phyloP scores from a whole-genome alignment of 2,888 invertebrate genomes.

The Lamellibrachia columna region DNA sequence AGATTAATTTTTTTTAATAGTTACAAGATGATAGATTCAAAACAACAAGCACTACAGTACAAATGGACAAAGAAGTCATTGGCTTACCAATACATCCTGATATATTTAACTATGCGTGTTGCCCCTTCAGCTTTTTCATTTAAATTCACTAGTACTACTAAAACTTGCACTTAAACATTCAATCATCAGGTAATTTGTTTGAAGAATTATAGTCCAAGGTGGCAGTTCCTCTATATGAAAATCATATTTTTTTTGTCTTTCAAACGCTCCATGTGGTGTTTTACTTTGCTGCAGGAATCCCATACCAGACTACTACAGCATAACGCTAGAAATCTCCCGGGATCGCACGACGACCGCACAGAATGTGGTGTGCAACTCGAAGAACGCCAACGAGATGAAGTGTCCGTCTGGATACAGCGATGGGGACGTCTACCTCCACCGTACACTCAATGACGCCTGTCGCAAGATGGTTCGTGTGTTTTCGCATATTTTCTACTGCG shows the following conservation, averaged over 20 bases:
- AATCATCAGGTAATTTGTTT: neutral
- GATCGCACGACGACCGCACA: slow-evolving; percentile 54
- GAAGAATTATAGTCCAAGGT: neutral
- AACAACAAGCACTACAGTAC: neutral
- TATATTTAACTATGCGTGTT: neutral
- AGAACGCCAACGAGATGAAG: slow-evolving; percentile 44
- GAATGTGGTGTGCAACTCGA: slow-evolving; percentile 56
- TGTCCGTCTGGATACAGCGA: slow-evolving; percentile 55
- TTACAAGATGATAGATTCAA: neutral
- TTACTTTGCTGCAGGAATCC: slow-evolving; percentile 50
- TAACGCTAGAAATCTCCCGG: slow-evolving; percentile 52
- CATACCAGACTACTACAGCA: slow-evolving; percentile 60
- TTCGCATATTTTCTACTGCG: too few relatives aligned
- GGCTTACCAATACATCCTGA: neutral
- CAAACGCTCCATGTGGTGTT: neutral
- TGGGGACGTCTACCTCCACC: slow-evolving; percentile 53
- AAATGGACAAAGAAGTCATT: neutral
- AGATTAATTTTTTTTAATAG: neutral
- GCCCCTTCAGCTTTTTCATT: neutral
- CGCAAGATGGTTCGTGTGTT: slow-evolving; percentile 46
- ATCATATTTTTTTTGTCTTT: neutral
- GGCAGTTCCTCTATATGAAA: neutral
- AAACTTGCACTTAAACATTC: neutral
- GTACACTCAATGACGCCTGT: slow-evolving; percentile 54
- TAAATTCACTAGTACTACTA: neutral